Evolutionary conservation across 2,888 invertebrate species (phyloP), one percentile per base, ranked within the genome.

Genomic region (Sinopyrophorus schimmeli): DNA sequence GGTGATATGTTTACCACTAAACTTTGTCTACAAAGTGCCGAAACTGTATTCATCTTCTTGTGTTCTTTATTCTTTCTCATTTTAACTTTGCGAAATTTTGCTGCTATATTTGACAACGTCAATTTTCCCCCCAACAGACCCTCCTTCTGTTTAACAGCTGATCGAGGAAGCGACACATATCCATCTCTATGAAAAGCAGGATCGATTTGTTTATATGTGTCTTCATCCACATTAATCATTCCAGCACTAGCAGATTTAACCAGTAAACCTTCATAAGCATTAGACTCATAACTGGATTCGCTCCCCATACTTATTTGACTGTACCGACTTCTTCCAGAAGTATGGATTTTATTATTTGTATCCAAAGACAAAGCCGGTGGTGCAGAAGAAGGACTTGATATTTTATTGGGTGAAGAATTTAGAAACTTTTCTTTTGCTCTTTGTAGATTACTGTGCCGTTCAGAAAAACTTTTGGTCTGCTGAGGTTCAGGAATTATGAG

Each of bases 241-340:
- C 87, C 87, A 0, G 83, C 87, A 54, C 88, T 88, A 0, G 84
- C 82, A 17, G 87, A 87, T 60, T 89, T 85, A 0, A 82, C 79
- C n/a, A 86, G 69, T 5, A 76, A 58, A 3, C 76, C 70, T 38
- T 78, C 77, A 68, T 57, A 57, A 24, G 62, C 52, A 1, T 64
- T 61, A 5, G 62, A 63, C 68, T 74, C 71, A 47, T 58, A 67
- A 53, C 77, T 76, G 1, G 77, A 77, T 51, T 83, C 83, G 59
- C 83, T 84, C 40, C 79, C 82, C 32, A 80, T 78, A 64, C 84
- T 84, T 7, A 83, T 77, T 62, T 82, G 80, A 65, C 84, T 84
- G 27, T 74, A 63, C 5, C 51, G 40, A 20, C 31, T 74, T 47
- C 68, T 58, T 9, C 57, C 47, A 0, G 70, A 69, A 47, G 64